These are phyloP conservation scores for Octopus sinensis DNA, from an alignment of 1,140 invertebrate genomes.

Conservation along the genomic window DNA sequence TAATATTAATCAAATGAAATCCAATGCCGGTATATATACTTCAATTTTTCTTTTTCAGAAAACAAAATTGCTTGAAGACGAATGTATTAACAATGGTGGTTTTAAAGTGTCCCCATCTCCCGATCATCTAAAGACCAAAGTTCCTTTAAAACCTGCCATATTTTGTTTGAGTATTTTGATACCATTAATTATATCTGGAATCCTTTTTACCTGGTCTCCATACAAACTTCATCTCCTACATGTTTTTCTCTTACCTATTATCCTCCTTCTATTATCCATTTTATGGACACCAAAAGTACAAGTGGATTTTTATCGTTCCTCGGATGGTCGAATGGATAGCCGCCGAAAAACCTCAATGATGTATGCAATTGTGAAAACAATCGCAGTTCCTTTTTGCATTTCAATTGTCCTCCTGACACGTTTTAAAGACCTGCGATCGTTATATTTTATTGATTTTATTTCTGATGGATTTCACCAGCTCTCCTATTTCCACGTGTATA, in stretches of 20 bases:
- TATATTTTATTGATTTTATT: not conserved
- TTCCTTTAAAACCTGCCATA: not conserved
- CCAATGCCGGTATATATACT: not conserved
- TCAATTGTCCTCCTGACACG: not conserved
- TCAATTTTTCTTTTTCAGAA: not conserved
- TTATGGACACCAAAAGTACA: slow-evolving; percentile 27
- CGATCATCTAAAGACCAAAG: not conserved
- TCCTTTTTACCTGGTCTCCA: slow-evolving; percentile 22
- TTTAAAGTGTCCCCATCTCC: not conserved
- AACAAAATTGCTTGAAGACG: not conserved
- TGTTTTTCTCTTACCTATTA: slow-evolving; percentile 20
- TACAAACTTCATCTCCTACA: slow-evolving; percentile 21
- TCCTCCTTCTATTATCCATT: slow-evolving; percentile 23
- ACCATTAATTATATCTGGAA: slow-evolving; percentile 9
- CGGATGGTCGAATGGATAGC: not conserved
- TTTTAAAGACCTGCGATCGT: slow-evolving; percentile 4
- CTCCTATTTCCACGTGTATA: not conserved
- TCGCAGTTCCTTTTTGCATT: not conserved
- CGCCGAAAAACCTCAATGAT: not conserved
- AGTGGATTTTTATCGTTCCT: slow-evolving; percentile 9
- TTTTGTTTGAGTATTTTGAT: slow-evolving; percentile 17
- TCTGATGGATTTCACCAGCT: not conserved
- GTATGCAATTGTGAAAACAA: not conserved
- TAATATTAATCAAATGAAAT: not conserved
- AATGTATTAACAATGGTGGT: not conserved